A percentile compares a stretch with the other conserved stretches of the same genome.
These are phyloP conservation scores for Eurois occulta DNA, from an alignment of 2,888 invertebrate species.

Conservation along the genomic window DNA sequence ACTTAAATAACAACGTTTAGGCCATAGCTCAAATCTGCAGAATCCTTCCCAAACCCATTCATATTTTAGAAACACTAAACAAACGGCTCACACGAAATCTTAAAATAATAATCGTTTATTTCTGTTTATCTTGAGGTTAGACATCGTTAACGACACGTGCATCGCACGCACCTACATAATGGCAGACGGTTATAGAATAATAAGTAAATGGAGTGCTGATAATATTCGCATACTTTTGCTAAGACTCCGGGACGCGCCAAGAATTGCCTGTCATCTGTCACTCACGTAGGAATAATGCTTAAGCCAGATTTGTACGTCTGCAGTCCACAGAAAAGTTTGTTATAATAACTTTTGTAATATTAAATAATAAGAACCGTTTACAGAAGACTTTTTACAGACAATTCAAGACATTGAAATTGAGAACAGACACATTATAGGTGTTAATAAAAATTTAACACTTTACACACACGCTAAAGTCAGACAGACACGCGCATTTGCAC, in stretches of 20 bases:
- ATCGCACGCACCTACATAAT: conserved; percentile 56
- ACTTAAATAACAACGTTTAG: neutral
- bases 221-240: conserved; percentile 14
- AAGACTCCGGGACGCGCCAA: conserved; percentile 23
- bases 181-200: conserved; percentile 38
- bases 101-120: conserved; percentile 65
- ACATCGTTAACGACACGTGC: conserved; percentile 67
- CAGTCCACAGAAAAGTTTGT: neutral
- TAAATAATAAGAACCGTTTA: neutral
- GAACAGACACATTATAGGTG: neutral
- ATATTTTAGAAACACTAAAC: conserved; percentile 21
- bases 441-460: neutral
- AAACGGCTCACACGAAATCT: conserved; percentile 35
- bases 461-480: neutral
- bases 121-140: conserved; percentile 57
- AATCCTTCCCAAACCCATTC: conserved; percentile 14
- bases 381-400: neutral
- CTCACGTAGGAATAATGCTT: conserved; percentile 13
- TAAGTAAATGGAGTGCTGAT: conserved; percentile 43
- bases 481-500: too few species aligned
- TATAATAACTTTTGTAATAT: neutral
- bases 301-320: conserved; percentile 26
- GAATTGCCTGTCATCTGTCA: conserved; percentile 39
- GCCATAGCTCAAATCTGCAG: neutral
- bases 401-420: conserved; percentile 1